A percentile compares a stretch with the other conserved stretches of the same genome.
These are phyloP conservation scores for Schizopygopsis pylzovi DNA, from an alignment of 2,797 vertebrate genomes.

Conservation along the genomic window DNA sequence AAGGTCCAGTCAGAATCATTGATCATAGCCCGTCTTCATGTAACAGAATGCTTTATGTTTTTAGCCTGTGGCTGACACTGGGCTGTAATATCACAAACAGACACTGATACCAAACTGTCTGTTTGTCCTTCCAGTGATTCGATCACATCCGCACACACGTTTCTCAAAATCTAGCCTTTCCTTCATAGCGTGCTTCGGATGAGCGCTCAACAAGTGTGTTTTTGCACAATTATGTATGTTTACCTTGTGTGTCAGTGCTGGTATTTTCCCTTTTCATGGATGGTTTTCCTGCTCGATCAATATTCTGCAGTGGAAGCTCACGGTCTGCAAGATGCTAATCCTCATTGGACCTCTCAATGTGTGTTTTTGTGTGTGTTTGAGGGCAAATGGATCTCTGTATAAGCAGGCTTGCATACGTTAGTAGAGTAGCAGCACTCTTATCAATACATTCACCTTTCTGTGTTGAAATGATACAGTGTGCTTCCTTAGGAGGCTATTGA, in stretches of 20 bases:
- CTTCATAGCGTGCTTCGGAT: neutral
- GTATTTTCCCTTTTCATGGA: constrained; percentile 64
- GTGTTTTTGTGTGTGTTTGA: constrained; percentile 52
- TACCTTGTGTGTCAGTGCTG: constrained; percentile 36
- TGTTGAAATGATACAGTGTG: constrained; percentile 68
- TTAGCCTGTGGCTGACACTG: constrained; percentile 50
- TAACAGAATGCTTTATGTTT: constrained; percentile 64
- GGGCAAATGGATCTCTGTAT: constrained; percentile 31
- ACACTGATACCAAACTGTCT: constrained; percentile 45
- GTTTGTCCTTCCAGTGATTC: constrained; percentile 42
- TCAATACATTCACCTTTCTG: constrained; percentile 71
- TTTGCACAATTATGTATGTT: constrained; percentile 23
- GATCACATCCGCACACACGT: neutral
- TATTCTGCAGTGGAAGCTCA: constrained; percentile 76
- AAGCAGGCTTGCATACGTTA: constrained; percentile 38
- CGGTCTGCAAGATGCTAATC: constrained; percentile 69
- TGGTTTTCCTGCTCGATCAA: constrained; percentile 72
- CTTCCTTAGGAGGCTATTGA: constrained; percentile 67
- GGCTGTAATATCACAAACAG: constrained; percentile 51
- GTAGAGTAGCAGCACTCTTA: constrained; percentile 63
- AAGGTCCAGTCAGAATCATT: constrained; percentile 65
- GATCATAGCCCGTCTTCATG: constrained; percentile 63
- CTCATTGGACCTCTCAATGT: constrained; percentile 57
- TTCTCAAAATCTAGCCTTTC: neutral
- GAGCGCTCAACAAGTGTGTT: constrained; percentile 33